A percentile compares a stretch with the other conserved stretches of the same genome.
Conservation (phyloP, 1,140 invertebrate genomes). For the Protaetia brevitarsis region DNA sequence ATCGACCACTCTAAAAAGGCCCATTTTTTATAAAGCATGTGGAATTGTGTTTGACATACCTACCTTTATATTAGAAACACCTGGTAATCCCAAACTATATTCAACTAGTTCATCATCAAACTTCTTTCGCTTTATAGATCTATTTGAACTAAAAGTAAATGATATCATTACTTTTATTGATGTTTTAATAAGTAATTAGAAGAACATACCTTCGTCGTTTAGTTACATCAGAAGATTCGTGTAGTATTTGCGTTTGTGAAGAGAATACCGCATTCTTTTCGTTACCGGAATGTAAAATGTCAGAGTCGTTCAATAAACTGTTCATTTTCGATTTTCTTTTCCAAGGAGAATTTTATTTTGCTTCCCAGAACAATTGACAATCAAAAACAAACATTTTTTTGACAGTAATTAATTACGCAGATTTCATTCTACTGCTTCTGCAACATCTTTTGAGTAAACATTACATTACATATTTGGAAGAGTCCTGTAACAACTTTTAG, state of each 20-base stretch:
- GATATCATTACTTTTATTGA: neutral
- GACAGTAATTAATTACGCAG: too few species aligned
- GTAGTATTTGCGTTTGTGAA: constrained; percentile 19
- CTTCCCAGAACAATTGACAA: neutral
- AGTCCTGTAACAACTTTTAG: too few species aligned
- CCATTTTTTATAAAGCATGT: constrained; percentile 5
- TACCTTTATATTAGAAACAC: constrained; percentile 54
- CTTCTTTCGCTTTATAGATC: constrained; percentile 91
- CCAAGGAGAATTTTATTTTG: neutral
- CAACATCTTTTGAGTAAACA: too few species aligned
- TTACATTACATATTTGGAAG: too few species aligned
- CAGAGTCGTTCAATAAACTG: constrained; percentile 21
- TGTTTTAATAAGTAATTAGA: neutral
- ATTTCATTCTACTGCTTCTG: too few species aligned
- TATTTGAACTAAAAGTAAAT: constrained; percentile 67
- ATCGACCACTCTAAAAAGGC: constrained; percentile 44
- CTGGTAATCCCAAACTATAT: constrained; percentile 70
- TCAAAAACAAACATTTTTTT: constrained; percentile 14
- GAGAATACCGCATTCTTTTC: constrained; percentile 11
- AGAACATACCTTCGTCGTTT: constrained; percentile 35
- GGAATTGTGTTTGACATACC: neutral
- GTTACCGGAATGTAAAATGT: constrained; percentile 12
- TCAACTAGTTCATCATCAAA: constrained; percentile 97
- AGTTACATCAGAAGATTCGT: constrained; percentile 31
- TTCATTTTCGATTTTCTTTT: constrained; percentile 20